Conservation (phyloP, 2,888 invertebrate species). For the Pteria penguin region DNA sequence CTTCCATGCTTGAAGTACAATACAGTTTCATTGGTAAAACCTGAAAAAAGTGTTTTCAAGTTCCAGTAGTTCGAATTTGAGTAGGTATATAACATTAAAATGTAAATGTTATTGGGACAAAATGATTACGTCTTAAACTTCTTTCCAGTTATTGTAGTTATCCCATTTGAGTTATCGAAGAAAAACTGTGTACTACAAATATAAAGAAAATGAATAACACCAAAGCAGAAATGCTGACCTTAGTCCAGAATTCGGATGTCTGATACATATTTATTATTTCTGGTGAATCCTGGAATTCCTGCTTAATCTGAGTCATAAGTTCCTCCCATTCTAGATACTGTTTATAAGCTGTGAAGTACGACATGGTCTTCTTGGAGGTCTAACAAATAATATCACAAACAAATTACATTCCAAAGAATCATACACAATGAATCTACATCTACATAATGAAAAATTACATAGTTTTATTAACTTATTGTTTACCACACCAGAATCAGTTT, state of each 20-base stretch:
- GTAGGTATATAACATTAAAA: too few relatives aligned
- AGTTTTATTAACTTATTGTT: too few relatives aligned
- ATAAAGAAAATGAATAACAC: background rate
- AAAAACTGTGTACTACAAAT: background rate
- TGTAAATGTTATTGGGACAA: background rate
- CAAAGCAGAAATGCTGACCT: conserved; percentile 54
- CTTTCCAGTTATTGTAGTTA: background rate
- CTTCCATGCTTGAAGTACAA: too few relatives aligned
- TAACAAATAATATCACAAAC: too few relatives aligned
- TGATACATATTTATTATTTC: conserved; percentile 71
- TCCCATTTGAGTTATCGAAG: background rate
- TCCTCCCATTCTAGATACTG: conserved; percentile 74
- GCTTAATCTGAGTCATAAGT: conserved; percentile 62
- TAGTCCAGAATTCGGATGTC: conserved; percentile 77
- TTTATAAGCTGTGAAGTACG: conserved; percentile 73
- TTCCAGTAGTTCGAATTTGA: too few relatives aligned
- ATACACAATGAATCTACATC: too few relatives aligned
- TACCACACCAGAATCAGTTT: too few relatives aligned
- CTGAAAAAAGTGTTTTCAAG: too few relatives aligned
- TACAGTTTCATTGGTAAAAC: too few relatives aligned
- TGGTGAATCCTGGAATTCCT: conserved; percentile 59
- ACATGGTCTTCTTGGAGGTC: conserved; percentile 75
- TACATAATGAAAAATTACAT: too few relatives aligned
- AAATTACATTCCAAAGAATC: too few relatives aligned
- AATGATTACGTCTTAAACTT: background rate